phyloP scores from a whole-genome alignment of 1,140 invertebrate species.

The Lucilia cuprina region DNA sequence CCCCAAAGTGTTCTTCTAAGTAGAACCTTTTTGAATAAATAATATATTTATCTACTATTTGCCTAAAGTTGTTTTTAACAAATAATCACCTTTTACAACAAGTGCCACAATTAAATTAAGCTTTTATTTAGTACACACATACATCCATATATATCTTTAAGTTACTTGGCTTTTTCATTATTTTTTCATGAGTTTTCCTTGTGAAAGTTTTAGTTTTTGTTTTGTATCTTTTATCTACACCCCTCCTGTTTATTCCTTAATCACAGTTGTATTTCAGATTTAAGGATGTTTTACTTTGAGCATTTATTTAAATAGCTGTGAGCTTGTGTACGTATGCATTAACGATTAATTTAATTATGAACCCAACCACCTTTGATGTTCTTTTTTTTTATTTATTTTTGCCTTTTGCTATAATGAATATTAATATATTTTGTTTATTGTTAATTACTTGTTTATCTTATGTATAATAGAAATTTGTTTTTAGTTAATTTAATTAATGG shows the following conservation, averaged over 20 bases:
- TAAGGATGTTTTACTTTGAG: background rate
- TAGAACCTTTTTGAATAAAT: background rate
- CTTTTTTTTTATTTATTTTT: background rate
- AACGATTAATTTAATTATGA: background rate
- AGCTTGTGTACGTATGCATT: background rate
- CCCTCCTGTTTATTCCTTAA: background rate
- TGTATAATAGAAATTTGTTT: background rate
- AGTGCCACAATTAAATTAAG: slow-evolving; percentile 6
- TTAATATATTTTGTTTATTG: background rate
- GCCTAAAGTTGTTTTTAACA: background rate
- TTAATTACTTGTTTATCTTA: background rate
- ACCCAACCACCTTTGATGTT: background rate
- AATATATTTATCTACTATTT: background rate
- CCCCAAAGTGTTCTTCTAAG: too few species aligned
- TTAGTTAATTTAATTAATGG: background rate
- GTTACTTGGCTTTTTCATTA: background rate
- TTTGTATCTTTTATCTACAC: background rate
- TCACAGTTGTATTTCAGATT: background rate
- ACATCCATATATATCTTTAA: too few species aligned
- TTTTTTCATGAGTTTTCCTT: background rate
- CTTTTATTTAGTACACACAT: background rate
- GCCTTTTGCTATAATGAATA: background rate
- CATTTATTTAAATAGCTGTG: too few species aligned
- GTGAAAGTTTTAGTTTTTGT: background rate
- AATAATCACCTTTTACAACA: background rate